A percentile compares a stretch with the other conserved stretches of the same genome.
phyloP scores from a whole-genome alignment of 1,140 invertebrate genomes.

The Heterodera schachtii region DNA sequence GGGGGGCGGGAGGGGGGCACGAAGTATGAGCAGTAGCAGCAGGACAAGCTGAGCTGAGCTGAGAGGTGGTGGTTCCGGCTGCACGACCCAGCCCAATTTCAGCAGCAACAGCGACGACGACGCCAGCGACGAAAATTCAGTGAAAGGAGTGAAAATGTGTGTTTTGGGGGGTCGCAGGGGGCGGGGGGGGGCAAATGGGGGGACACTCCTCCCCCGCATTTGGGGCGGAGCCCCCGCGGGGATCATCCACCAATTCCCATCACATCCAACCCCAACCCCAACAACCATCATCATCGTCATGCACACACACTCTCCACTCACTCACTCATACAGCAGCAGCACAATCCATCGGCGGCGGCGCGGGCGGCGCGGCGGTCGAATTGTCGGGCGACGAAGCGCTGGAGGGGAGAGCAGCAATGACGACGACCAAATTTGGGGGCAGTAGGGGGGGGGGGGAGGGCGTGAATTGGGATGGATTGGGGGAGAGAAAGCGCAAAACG shows the following conservation, averaged over 20 bases:
- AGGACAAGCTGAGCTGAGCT: too few relatives aligned
- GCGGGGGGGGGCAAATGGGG: neutral
- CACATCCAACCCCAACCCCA: neutral
- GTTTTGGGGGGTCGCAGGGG: neutral
- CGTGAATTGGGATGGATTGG: neutral
- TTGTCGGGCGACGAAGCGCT: neutral
- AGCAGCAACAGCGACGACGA: neutral
- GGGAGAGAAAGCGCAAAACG: too few relatives aligned
- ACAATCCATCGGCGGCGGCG: too few relatives aligned
- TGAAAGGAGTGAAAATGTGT: neutral
- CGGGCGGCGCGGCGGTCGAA: too few relatives aligned
- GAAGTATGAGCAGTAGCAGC: too few relatives aligned
- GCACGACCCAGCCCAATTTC: neutral
- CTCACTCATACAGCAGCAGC: too few relatives aligned
- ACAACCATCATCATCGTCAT: too few relatives aligned
- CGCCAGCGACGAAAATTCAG: slow-evolving; percentile 1
- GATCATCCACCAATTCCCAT: neutral
- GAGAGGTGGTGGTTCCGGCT: neutral
- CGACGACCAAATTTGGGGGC: slow-evolving; percentile 3
- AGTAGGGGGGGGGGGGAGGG: neutral
- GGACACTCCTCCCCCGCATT: neutral
- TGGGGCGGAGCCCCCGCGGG: neutral
- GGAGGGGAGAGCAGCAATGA: neutral
- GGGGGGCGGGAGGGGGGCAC: too few relatives aligned
- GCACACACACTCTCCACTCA: too few relatives aligned